These are phyloP conservation scores for Symphodus melops DNA, from an alignment of 2,113 vertebrate genomes.

Conservation along the genomic window DNA sequence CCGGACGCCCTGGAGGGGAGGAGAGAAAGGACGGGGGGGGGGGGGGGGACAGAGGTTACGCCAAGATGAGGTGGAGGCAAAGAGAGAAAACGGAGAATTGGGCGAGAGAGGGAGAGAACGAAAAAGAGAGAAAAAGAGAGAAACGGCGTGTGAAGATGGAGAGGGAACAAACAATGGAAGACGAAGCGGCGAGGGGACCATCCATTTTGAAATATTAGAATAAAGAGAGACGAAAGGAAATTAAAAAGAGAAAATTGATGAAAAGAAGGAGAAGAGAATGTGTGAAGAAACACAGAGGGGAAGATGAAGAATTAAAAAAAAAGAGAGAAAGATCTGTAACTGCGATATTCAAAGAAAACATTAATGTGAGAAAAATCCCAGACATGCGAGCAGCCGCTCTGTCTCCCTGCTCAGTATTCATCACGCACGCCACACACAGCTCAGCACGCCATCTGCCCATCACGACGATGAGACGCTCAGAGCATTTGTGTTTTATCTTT, in stretches of 20 bases:
- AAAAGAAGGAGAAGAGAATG: neutral
- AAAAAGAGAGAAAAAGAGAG: neutral
- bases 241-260: conserved; percentile 3
- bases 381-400: conserved; percentile 43
- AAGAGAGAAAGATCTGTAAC: conserved; percentile 1
- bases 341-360: conserved; percentile 28
- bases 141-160: neutral
- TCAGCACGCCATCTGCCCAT: conserved; percentile 61
- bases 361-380: conserved; percentile 38
- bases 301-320: conserved; percentile 13
- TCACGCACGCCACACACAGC: conserved; percentile 7
- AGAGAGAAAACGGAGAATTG: neutral
- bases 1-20: conserved; percentile 64
- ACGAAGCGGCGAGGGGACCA: neutral
- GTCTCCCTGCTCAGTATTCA: conserved; percentile 47
- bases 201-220: too few relatives aligned
- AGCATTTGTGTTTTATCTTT: conserved; percentile 1
- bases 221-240: neutral
- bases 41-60: fast-evolving
- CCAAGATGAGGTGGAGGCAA: too few relatives aligned
- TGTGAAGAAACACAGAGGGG: neutral
- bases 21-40: too few relatives aligned
- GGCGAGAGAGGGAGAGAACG: too few relatives aligned
- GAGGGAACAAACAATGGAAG: neutral
- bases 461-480: conserved; percentile 6